Evolutionary conservation across 2,113 vertebrate species (phyloP).

Genomic region (Thinocorus orbignyianus): DNA sequence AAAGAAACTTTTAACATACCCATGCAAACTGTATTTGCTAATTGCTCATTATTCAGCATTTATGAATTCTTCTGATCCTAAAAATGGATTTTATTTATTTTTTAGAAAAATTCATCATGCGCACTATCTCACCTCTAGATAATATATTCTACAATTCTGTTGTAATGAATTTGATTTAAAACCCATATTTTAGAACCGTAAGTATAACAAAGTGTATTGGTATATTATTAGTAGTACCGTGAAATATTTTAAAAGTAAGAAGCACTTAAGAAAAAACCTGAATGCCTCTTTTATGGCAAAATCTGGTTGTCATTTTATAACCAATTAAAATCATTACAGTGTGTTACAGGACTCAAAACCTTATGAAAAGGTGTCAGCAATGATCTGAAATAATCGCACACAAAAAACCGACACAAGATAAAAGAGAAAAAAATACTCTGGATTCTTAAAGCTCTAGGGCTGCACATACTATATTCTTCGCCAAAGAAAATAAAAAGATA

Average conservation of each 20-base stretch:
- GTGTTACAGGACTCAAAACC: not conserved
- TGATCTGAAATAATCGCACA: not conserved
- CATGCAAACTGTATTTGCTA: not conserved
- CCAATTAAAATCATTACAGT: not conserved
- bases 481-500: not conserved
- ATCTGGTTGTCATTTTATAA: not conserved
- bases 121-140: not conserved
- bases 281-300: not conserved
- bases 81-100: not conserved
- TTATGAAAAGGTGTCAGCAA: not conserved
- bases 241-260: not conserved
- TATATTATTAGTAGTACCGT: not conserved
- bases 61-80: not conserved
- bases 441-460: not conserved
- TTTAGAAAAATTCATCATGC: not conserved
- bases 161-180: not conserved
- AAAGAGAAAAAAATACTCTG: not conserved
- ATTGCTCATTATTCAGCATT: not conserved
- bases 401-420: not conserved
- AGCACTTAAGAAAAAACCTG: not conserved
- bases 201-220: not conserved
- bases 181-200: not conserved
- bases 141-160: not conserved
- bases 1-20: not conserved
- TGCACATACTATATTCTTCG: not conserved